A percentile compares a stretch with the other conserved stretches of the same genome.
These are phyloP conservation scores for Varanus komodoensis DNA, from an alignment of 2,113 vertebrate genomes.

Conservation along the genomic window DNA sequence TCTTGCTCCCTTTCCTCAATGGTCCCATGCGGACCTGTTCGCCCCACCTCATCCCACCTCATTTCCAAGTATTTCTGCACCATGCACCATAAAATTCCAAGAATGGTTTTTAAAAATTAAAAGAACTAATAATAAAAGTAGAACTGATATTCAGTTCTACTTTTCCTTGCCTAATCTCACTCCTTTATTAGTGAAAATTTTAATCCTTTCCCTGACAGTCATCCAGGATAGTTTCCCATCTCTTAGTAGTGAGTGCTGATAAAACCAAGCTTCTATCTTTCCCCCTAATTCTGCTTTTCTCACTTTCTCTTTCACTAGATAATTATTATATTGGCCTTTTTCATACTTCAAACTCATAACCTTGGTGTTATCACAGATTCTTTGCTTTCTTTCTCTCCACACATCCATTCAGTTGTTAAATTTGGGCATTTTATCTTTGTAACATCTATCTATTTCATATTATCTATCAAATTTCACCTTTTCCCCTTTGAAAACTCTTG, in stretches of 20 bases:
- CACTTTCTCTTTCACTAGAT: not conserved
- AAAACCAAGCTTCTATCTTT: not conserved
- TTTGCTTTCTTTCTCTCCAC: not conserved
- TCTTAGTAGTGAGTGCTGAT: not conserved
- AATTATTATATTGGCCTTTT: not conserved
- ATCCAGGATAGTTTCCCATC: not conserved
- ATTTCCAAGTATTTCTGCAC: not conserved
- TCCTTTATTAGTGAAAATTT: not conserved
- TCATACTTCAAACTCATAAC: not conserved
- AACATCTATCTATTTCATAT: not conserved
- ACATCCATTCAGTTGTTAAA: not conserved
- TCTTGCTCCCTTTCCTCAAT: not conserved
- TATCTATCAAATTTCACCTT: not conserved
- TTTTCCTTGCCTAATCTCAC: not conserved
- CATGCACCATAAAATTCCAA: not conserved
- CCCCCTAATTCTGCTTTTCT: not conserved
- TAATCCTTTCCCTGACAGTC: not conserved
- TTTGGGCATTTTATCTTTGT: not conserved
- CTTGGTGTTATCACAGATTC: not conserved
- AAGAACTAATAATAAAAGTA: not conserved
- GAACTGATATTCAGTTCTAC: not conserved
- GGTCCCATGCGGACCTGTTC: no score
- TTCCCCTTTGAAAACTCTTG: not conserved
- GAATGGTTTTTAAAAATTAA: no score
- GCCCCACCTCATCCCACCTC: not conserved